These are phyloP conservation scores for Crepidodera aurea DNA, from an alignment of 2,888 invertebrate species.

Conservation along the genomic window DNA sequence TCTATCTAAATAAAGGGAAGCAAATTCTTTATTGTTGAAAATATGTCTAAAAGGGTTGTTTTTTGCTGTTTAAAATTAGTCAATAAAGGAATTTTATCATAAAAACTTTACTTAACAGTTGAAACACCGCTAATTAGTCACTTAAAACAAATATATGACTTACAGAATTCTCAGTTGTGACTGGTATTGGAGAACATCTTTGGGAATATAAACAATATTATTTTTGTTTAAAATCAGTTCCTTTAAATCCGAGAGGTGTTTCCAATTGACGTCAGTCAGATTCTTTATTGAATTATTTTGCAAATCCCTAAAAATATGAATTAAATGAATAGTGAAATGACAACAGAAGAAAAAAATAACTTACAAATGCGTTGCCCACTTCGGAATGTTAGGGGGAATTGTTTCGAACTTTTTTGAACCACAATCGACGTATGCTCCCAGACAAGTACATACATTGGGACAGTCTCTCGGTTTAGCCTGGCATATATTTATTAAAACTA, in stretches of 20 bases:
- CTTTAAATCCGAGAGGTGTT: conserved; percentile 74
- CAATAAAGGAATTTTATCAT: too few species aligned
- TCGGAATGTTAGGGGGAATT: conserved; percentile 76
- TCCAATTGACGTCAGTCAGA: conserved; percentile 76
- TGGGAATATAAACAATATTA: conserved; percentile 73
- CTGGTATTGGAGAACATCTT: conserved; percentile 76
- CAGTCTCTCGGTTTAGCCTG: conserved; percentile 62
- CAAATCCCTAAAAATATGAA: conserved; percentile 66
- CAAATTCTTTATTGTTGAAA: too few species aligned
- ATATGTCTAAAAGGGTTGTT: too few species aligned
- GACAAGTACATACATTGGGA: conserved; percentile 75
- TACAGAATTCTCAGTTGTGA: conserved; percentile 75
- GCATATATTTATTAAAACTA: conserved; percentile 45
- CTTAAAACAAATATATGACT: conserved; percentile 57
- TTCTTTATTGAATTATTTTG: conserved; percentile 76
- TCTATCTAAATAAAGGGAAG: too few species aligned
- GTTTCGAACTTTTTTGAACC: conserved; percentile 73
- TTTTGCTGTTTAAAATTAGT: too few species aligned
- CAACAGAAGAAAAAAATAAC: conserved; percentile 55
- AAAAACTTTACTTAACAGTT: too few species aligned
- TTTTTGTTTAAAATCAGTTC: conserved; percentile 84
- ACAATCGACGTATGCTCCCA: conserved; percentile 79
- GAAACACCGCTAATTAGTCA: too few species aligned
- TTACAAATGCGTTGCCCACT: conserved; percentile 81
- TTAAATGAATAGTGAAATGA: conserved; percentile 44